phyloP scores from a whole-genome alignment of 1,140 invertebrate genomes.

The Arion vulgaris region DNA sequence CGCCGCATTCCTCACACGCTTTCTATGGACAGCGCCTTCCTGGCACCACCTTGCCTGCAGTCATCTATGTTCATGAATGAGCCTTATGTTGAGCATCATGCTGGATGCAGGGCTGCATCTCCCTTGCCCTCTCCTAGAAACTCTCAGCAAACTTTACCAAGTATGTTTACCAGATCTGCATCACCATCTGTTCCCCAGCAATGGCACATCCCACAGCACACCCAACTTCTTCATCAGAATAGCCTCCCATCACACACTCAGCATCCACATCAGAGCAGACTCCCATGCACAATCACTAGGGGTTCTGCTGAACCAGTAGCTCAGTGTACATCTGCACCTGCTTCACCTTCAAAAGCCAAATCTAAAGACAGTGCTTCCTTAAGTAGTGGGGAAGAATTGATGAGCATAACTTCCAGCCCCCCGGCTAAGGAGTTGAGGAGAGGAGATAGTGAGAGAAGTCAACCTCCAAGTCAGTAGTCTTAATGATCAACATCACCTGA shows the following conservation, averaged over 20 bases:
- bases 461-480: background rate
- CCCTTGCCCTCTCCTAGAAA: constrained; percentile 35
- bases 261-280: too few species aligned
- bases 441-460: constrained; percentile 2
- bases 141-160: constrained; percentile 37
- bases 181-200: constrained; percentile 5
- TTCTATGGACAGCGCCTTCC: constrained; percentile 37
- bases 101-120: constrained; percentile 31
- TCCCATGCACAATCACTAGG: background rate
- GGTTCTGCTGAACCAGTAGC: background rate
- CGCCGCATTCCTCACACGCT: constrained; percentile 42
- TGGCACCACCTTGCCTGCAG: constrained; percentile 20
- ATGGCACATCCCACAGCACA: background rate
- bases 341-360: background rate
- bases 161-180: constrained; percentile 36
- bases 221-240: background rate
- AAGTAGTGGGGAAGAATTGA: background rate
- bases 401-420: background rate
- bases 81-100: constrained; percentile 33
- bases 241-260: background rate
- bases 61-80: constrained; percentile 29
- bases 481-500: background rate
- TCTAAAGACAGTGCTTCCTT: background rate
- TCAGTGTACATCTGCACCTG: background rate
- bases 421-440: too few species aligned